Percentiles rank a stretch among this genome's conserved stretches.
Evolutionary conservation across 92 coral and sea anemone species (phyloP).

Genomic region (Bergia puertoricense): DNA sequence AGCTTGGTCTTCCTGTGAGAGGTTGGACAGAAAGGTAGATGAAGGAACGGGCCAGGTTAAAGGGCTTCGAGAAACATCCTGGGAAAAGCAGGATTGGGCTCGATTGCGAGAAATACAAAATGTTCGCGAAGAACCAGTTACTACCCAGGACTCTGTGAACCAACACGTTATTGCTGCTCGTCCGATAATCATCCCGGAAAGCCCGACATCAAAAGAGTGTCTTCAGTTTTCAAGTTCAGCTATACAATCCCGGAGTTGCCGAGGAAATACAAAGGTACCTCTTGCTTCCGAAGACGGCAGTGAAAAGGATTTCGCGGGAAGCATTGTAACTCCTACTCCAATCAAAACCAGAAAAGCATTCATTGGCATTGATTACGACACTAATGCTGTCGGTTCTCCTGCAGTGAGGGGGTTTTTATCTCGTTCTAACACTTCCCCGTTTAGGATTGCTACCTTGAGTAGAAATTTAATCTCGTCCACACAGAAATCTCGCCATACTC

Average conservation of each 20-base stretch:
- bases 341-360: slow-evolving; percentile 10
- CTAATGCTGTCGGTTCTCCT: background rate
- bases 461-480: background rate
- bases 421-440: slow-evolving; percentile 25
- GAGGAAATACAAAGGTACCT: background rate
- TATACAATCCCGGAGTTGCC: background rate
- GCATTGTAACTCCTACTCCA: slow-evolving; percentile 14
- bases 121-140: background rate
- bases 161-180: background rate
- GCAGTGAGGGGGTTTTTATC: background rate
- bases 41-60: background rate
- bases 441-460: background rate
- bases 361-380: background rate
- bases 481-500: slow-evolving; percentile 8
- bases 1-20: background rate
- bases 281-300: background rate
- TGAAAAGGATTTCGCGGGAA: background rate
- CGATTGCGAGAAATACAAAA: background rate
- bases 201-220: background rate
- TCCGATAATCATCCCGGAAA: too few species aligned
- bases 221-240: background rate
- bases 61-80: background rate
- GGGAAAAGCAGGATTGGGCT: background rate
- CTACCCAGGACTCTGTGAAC: background rate
- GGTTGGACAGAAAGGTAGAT: background rate